Evolutionary conservation across 2,888 invertebrate genomes (phyloP).

Genomic region (Microctonus hyperodae): DNA sequence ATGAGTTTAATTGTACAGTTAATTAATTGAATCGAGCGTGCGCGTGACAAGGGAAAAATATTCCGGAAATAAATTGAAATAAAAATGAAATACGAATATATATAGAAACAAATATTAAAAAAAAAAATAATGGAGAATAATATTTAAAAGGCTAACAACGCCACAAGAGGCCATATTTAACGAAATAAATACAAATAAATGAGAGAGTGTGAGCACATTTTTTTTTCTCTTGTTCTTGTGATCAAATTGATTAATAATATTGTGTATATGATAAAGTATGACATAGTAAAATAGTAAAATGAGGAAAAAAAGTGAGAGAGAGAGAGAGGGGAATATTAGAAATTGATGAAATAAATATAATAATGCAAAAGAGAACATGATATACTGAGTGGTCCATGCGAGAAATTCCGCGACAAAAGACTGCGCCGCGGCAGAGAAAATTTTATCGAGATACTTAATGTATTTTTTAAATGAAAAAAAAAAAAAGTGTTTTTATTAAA

Average conservation of each 20-base stretch:
- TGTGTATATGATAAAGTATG: too few relatives aligned
- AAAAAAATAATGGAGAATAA: background rate
- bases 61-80: constrained; percentile 7
- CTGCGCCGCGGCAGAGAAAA: constrained; percentile 10
- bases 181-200: constrained; percentile 27
- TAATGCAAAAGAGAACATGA: background rate
- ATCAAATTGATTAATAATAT: constrained; percentile 3
- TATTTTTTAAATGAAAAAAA: constrained; percentile 30
- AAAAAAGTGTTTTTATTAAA: constrained; percentile 17
- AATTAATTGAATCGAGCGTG: constrained; percentile 1
- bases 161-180: constrained; percentile 54
- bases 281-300: too few relatives aligned
- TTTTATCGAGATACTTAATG: constrained; percentile 34
- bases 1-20: constrained; percentile 30
- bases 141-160: constrained; percentile 48
- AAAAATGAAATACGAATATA: background rate
- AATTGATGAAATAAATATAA: background rate
- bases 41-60: background rate
- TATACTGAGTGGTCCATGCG: background rate
- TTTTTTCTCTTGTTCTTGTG: constrained; percentile 5
- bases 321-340: background rate
- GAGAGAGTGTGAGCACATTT: constrained; percentile 12
- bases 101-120: background rate
- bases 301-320: background rate
- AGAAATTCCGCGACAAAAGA: constrained; percentile 10